These are phyloP conservation scores for Falco naumanni DNA, from an alignment of 2,797 vertebrate species.

Conservation along the genomic window DNA sequence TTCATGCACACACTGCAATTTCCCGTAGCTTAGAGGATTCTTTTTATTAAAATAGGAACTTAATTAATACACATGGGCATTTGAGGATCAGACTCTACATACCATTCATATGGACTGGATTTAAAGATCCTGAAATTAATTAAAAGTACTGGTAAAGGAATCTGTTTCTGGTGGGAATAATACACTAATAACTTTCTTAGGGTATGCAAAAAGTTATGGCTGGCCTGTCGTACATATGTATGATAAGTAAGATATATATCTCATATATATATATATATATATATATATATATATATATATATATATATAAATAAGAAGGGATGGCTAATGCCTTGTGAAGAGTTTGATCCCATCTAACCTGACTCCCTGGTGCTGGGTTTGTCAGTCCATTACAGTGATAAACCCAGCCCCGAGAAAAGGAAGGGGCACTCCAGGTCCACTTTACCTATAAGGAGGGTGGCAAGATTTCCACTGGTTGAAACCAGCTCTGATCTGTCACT, in stretches of 20 bases:
- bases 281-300: no score
- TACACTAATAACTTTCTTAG: background rate
- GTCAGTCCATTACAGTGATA: background rate
- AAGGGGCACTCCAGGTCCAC: background rate
- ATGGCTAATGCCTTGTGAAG: background rate
- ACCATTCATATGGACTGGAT: conserved; percentile 32
- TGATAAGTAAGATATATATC: no score
- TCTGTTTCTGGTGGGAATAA: background rate
- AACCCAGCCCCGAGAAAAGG: background rate
- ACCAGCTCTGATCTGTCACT: background rate
- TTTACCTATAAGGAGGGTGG: background rate
- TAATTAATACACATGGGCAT: conserved; percentile 62
- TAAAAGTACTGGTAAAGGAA: background rate
- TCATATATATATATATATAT: no score
- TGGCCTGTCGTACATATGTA: background rate
- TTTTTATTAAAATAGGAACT: conserved; percentile 49
- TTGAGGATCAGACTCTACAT: conserved; percentile 7
- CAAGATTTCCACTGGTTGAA: background rate
- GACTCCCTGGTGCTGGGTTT: background rate
- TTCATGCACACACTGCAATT: conserved; percentile 17
- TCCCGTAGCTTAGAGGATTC: conserved; percentile 41
- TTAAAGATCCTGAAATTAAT: conserved; percentile 52
- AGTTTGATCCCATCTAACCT: background rate
- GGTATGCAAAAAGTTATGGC: background rate
- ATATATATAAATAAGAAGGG: background rate